A percentile compares a stretch with the other conserved stretches of the same genome.
Conservation (phyloP, 1,140 invertebrate species). For the Brachionus manjavacas region DNA sequence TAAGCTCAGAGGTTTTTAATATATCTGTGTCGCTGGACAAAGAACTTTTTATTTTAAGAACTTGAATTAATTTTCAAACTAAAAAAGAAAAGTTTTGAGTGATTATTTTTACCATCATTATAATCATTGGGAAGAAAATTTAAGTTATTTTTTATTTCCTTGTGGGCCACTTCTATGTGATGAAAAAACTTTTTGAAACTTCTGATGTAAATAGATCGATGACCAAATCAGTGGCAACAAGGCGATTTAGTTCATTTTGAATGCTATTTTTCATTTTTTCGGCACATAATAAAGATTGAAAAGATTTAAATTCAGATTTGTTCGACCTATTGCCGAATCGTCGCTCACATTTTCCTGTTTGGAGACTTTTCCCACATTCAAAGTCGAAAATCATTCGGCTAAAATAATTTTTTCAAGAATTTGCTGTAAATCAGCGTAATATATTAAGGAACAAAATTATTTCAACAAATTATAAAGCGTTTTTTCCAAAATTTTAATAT, state of each 20-base stretch:
- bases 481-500: too few species aligned
- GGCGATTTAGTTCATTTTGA: conserved; percentile 83
- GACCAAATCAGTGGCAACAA: conserved; percentile 90
- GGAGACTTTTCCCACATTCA: not conserved
- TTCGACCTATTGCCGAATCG: not conserved
- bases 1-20: not conserved
- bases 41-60: not conserved
- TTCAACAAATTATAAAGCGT: too few species aligned
- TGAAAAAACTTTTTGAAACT: conserved; percentile 77
- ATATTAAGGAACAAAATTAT: too few species aligned
- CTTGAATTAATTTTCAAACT: not conserved
- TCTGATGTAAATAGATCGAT: conserved; percentile 89
- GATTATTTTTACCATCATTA: not conserved
- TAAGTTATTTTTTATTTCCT: conserved; percentile 77
- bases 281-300: not conserved
- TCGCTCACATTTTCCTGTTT: not conserved
- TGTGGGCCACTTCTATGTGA: conserved; percentile 88
- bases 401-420: conserved; percentile 23
- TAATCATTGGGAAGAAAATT: not conserved
- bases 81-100: not conserved
- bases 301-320: not conserved
- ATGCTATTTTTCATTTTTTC: not conserved
- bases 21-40: not conserved
- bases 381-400: not conserved
- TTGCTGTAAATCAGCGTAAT: not conserved